Percentiles rank a stretch among this genome's conserved stretches.
Evolutionary conservation across 2,888 invertebrate species (phyloP).

Genomic region (Leptothorax acervorum): DNA sequence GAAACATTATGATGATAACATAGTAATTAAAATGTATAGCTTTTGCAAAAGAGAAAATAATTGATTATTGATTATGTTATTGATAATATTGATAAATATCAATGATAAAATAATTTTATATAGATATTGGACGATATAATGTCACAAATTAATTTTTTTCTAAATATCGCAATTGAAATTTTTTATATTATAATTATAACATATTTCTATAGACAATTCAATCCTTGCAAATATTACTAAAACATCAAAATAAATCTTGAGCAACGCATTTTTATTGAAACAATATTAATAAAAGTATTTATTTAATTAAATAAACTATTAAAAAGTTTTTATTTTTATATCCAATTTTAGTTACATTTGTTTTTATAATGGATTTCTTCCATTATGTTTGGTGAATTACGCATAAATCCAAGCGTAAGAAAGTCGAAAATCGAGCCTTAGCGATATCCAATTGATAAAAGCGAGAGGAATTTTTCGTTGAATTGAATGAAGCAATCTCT

Average conservation of each 20-base stretch:
- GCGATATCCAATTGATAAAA: conserved; percentile 3
- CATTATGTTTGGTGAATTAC: not conserved
- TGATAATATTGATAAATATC: too few relatives aligned
- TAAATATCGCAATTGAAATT: not conserved
- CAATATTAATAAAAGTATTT: not conserved
- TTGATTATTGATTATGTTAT: too few relatives aligned
- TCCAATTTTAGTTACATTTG: not conserved
- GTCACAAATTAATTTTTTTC: not conserved
- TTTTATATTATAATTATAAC: not conserved
- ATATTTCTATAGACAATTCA: not conserved
- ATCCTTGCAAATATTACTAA: not conserved
- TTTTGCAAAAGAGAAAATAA: not conserved
- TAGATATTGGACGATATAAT: not conserved
- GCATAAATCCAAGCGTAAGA: not conserved
- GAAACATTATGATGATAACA: not conserved
- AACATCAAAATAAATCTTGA: not conserved
- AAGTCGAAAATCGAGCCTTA: not conserved
- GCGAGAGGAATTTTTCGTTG: not conserved
- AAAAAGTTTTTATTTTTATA: not conserved
- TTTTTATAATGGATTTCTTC: not conserved
- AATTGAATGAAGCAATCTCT: conserved; percentile 11
- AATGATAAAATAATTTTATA: not conserved
- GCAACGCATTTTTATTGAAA: not conserved
- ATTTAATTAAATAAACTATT: not conserved
- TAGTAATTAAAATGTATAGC: not conserved